Evolutionary conservation across 2,797 vertebrate species (phyloP).

Genomic region (Antennarius maculatus): DNA sequence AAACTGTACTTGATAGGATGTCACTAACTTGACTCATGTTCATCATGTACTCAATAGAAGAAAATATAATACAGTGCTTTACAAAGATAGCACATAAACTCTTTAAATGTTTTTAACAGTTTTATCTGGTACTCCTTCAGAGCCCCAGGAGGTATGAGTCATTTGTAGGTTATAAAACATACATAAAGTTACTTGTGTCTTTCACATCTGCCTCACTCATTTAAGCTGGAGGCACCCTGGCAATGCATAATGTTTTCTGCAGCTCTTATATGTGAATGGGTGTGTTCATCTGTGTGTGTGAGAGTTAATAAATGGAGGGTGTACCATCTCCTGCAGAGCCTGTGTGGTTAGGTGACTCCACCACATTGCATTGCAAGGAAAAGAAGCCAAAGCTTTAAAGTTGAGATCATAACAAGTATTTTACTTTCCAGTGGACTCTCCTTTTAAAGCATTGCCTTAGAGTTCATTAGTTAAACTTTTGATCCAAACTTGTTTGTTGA

Average conservation of each 20-base stretch:
- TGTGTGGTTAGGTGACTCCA: constrained; percentile 50
- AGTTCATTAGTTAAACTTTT: constrained; percentile 59
- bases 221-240: constrained; percentile 19
- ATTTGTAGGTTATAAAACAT: constrained; percentile 13
- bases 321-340: constrained; percentile 43
- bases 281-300: constrained; percentile 33
- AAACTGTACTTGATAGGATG: too few species aligned
- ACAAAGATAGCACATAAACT: too few species aligned
- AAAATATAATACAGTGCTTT: not conserved
- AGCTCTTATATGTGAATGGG: constrained; percentile 51
- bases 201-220: constrained; percentile 41
- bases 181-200: constrained; percentile 3
- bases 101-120: too few species aligned
- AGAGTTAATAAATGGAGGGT: constrained; percentile 53
- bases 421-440: constrained; percentile 49
- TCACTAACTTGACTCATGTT: not conserved
- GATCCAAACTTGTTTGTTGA: constrained; percentile 2
- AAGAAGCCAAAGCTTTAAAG: constrained; percentile 40
- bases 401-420: constrained; percentile 49
- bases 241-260: constrained; percentile 63
- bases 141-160: constrained; percentile 16
- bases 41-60: constrained; percentile 7
- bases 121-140: constrained; percentile 7
- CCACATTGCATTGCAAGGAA: constrained; percentile 42
- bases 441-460: constrained; percentile 50